Evolutionary conservation across 2,888 invertebrate genomes (phyloP).

Genomic region (Zele albiditarsus): DNA sequence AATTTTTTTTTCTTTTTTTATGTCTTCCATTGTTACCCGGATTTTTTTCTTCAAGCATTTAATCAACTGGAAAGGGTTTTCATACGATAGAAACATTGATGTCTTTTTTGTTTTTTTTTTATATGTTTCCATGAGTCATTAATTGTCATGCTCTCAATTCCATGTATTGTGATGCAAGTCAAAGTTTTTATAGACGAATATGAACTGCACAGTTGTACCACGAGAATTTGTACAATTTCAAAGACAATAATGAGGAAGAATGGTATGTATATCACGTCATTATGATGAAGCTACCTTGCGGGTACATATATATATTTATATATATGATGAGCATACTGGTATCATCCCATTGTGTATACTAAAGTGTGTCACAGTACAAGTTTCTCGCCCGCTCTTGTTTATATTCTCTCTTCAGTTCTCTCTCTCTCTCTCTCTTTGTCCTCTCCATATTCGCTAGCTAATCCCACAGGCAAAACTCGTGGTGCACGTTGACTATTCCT

Average conservation of each 20-base stretch:
- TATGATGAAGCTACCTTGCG: conserved; percentile 37
- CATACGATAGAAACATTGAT: not conserved
- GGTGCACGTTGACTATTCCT: conserved; percentile 3
- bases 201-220: not conserved
- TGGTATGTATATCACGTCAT: conserved; percentile 37
- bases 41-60: conserved; percentile 6
- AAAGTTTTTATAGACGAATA: conserved; percentile 1
- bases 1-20: not conserved
- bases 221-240: conserved; percentile 21
- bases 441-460: conserved; percentile 22
- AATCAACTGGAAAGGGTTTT: conserved; percentile 1
- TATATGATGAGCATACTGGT: conserved; percentile 24
- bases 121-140: not conserved
- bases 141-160: conserved; percentile 1
- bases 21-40: not conserved
- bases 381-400: conserved; percentile 28
- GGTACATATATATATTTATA: conserved; percentile 2
- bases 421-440: conserved; percentile 12
- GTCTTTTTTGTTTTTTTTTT: not conserved
- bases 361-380: conserved; percentile 53
- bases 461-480: conserved; percentile 21
- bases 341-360: conserved; percentile 49
- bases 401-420: conserved; percentile 11
- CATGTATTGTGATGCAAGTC: not conserved
- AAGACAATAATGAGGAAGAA: conserved; percentile 6